Evolutionary conservation across 2,888 invertebrate genomes (phyloP), one percentile per base, ranked within the genome.

Genomic region (Hetaerina titia): DNA sequence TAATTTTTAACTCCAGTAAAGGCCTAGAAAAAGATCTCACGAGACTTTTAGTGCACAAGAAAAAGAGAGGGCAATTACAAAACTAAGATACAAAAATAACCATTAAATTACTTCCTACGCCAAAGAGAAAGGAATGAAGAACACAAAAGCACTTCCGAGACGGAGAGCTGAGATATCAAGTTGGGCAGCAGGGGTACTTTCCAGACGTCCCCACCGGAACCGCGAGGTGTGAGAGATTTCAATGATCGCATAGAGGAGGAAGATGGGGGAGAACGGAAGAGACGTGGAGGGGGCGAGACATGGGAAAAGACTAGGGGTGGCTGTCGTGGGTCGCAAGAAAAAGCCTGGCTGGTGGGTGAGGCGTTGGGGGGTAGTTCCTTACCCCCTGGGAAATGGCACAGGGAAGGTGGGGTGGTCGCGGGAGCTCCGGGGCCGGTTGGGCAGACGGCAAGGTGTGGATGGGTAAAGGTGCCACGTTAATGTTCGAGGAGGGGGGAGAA

Each of bases 391-490:
- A 81, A 45, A 45, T 45, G 31, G 13, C 13, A 8, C 31, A 31
- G 31, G 31, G 81, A 81, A 81, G 81, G 81, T 81, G 81, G 25
- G 25, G 25, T 81, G 81, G 81, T 25, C 81, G 81, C 81, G 81
- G 31, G 31, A 15, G 2, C 60, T 31, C 81, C 25, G 31, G 81
- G 81, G 69, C 69, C 69, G 81, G 81, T 31, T 81, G 81, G 81
- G 25, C 13, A 31, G 81, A 81, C 81, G 31, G 81, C 13, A 81
- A 81, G 81, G 81, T 81, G 81, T 31, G 81, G 81, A 81, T 22
- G 25, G 31, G 81, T 25, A 81, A 81, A 81, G 81, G 81, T 81
- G 81, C 25, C 17, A 17, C 9, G 81, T 13, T 11, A 2, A 81
- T 81, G n/a, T 31, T 31, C 2, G 81, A 25, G 74, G 31, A 81